Conservation (phyloP, 1,140 invertebrate species). For the Pseudomyrmex dendroicus region DNA sequence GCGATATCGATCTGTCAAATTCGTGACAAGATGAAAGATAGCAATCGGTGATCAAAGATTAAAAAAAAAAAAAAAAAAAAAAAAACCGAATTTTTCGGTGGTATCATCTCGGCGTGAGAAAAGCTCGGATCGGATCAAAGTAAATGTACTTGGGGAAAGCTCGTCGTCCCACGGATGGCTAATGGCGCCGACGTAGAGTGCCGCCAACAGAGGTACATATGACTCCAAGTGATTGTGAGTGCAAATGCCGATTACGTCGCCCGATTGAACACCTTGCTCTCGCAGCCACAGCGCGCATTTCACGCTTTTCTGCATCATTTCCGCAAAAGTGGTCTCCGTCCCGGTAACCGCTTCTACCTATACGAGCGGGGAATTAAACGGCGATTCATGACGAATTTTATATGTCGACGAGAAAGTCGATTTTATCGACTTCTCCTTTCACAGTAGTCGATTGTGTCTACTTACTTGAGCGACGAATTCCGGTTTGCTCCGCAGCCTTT, state of each 20-base stretch:
- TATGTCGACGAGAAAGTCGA: slow-evolving; percentile 10
- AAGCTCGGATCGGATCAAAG: neutral
- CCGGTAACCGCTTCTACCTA: slow-evolving; percentile 52
- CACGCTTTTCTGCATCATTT: slow-evolving; percentile 61
- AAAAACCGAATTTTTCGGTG: slow-evolving; percentile 4
- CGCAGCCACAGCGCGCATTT: slow-evolving; percentile 52
- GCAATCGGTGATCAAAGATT: neutral
- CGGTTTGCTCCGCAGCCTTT: slow-evolving; percentile 39
- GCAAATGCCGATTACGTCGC: slow-evolving; percentile 82
- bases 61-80: neutral
- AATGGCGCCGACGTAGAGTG: slow-evolving; percentile 81
- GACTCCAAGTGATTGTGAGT: slow-evolving; percentile 84
- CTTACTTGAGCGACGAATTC: slow-evolving; percentile 62
- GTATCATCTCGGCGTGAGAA: neutral
- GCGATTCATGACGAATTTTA: slow-evolving; percentile 30
- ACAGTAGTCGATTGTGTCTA: slow-evolving; percentile 8
- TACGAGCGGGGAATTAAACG: slow-evolving; percentile 6
- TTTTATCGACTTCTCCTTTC: slow-evolving; percentile 2
- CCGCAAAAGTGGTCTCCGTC: slow-evolving; percentile 36
- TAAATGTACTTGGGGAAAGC: slow-evolving; percentile 53
- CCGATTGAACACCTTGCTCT: slow-evolving; percentile 79
- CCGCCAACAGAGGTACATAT: slow-evolving; percentile 83
- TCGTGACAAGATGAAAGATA: neutral
- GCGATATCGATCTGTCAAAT: neutral
- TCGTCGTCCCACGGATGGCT: slow-evolving; percentile 70